Conservation (phyloP, 37 sponge, comb jelly and placozoan species). For the Lycopodina hypogea region DNA sequence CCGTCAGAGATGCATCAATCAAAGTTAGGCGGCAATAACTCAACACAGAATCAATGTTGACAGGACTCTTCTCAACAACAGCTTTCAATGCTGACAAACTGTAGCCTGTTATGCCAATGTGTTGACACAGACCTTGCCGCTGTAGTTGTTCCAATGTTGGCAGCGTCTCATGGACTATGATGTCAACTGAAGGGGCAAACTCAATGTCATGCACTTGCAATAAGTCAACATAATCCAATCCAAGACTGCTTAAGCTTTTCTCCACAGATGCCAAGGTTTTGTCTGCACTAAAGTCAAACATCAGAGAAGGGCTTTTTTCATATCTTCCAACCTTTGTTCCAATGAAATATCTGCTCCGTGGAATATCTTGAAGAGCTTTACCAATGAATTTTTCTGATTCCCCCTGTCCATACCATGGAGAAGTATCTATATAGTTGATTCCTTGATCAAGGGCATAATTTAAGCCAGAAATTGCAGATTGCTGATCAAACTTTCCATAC, state of each 20-base stretch:
- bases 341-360: conserved; percentile 67
- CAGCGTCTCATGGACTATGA: conserved; percentile 74
- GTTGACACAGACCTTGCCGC: conserved; percentile 70
- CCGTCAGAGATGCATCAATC: conserved; percentile 70
- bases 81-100: conserved; percentile 56
- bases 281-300: conserved; percentile 87
- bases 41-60: conserved; percentile 81
- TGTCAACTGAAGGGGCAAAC: conserved; percentile 84
- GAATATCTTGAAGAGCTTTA: conserved; percentile 56
- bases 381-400: conserved; percentile 83
- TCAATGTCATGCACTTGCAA: conserved; percentile 92
- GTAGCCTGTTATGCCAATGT: conserved; percentile 94
- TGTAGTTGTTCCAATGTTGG: conserved; percentile 85
- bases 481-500: conserved; percentile 52
- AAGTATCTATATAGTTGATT: conserved; percentile 90
- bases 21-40: conserved; percentile 80
- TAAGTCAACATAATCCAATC: conserved; percentile 77
- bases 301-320: conserved; percentile 42
- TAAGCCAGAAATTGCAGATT: conserved; percentile 31
- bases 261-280: conserved; percentile 46
- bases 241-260: conserved; percentile 68
- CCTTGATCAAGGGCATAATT: conserved; percentile 60
- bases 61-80: conserved; percentile 40
- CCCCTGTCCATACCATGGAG: conserved; percentile 93
- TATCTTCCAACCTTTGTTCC: conserved; percentile 89